Evolutionary conservation across 2,888 invertebrate species (phyloP), one percentile per base, ranked within the genome.

Genomic region (Anticlea derivata): DNA sequence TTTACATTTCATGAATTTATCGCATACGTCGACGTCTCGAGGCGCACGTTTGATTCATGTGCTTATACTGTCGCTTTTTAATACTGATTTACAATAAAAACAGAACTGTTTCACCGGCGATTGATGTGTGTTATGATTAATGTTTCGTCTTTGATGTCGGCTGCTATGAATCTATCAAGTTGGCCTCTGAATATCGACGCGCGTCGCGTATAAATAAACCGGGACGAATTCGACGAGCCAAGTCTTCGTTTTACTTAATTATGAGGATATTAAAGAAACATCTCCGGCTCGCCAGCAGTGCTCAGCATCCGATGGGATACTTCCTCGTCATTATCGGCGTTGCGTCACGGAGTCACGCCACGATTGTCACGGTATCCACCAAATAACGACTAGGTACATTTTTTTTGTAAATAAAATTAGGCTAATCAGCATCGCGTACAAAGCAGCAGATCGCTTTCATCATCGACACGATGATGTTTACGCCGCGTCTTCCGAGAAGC

Each of bases 21-120:
- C 81, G 84, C 83, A 72, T 73, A 77, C 78, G 85, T 76, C 78
- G 85, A 86, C 86, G 85, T 87, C 85, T 83, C 74, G 78, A 85
- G 83, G 85, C 83, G 81, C 74, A 70, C 75, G 76, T 80, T 84
- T 88, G 89, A 89, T 88, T 87, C 85, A 87, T 86, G 75, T 77
- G 81, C 85, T 80, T 78, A 78, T 81, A 76, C 81, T 85, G 86
- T 87, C 86, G 80, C 87, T 84, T 87, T 89, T 88, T 88, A 88
- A 89, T 88, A 86, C 88, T 86, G 87, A 88, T 90, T 87, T 86
- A 89, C 88, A 89, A 89, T 88, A 89, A 90, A 90, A 89, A 86
- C 85, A 85, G 80, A 81, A 82, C 77, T 77, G 84, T 83, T 81
- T 78, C 81, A 82, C 80, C 80, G 82, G 85, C 87, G 87, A 89